Evolutionary conservation across 1,140 invertebrate species (phyloP), one percentile per base, ranked within the genome.

Genomic region (Diorhabda carinulata): DNA sequence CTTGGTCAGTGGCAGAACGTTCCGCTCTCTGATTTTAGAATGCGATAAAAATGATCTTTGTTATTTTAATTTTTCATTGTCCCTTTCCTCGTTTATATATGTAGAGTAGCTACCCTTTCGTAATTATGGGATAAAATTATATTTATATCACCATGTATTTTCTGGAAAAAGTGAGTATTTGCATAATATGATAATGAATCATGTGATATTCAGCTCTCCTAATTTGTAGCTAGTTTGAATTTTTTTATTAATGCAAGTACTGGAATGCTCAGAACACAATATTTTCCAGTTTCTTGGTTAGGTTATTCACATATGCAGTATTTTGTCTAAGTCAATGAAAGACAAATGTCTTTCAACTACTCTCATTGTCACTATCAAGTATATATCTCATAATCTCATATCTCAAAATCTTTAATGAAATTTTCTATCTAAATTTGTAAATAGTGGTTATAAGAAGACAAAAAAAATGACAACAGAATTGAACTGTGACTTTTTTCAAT

Each of bases 31-130:
- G 70, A 57, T 43, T 63, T 62, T 67, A 69, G 70, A 72, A 72
- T 69, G 68, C 67, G 70, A 72, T 72, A 64, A 72, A 72, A 72
- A 72, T 69, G 61, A 64, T 72, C 70, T 65, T 72, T 72, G 70
- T 72, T 72, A 72, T 72, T 72, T 72, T 72, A 72, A 72, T 72
- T 72, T 72, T 61, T 72, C 70, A 72, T 72, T 72, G 70, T 72
- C 70, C 69, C 67, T 56, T 61, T 58, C 60, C 63, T 65, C 65
- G 45, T 65, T 62, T 66, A 68, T 68, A 70, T 63, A 70, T 67
- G 66, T 70, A 52, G 63, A 43, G 43, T 40, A 67, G 40, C 47
- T 52, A 52, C 61, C 69, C 58, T 63, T 66, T 62, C 60, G 66
- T 63, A 62, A 67, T 67, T 66, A 67, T 57, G 64, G 60, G 60